These are phyloP conservation scores for Pongo pygmaeus DNA, from an alignment of 2,113 vertebrate species.

Conservation along the genomic window DNA sequence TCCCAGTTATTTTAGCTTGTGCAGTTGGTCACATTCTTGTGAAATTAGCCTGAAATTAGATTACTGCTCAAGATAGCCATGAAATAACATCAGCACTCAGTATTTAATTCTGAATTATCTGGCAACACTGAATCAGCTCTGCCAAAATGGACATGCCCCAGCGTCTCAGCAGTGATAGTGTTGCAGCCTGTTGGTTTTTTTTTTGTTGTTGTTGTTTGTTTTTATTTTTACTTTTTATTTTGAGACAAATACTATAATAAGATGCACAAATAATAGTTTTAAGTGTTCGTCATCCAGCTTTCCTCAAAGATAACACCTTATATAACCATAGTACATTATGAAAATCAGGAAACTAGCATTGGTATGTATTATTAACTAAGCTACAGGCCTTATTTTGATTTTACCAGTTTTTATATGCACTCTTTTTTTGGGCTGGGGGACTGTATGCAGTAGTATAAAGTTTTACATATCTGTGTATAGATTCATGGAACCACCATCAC, in stretches of 20 bases:
- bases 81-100: neutral
- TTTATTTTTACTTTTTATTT: neutral
- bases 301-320: neutral
- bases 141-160: neutral
- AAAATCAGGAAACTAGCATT: neutral
- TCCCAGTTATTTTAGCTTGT: neutral
- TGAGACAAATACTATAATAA: constrained; percentile 23
- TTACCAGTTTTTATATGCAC: neutral
- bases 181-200: neutral
- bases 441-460: neutral
- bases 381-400: neutral
- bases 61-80: neutral
- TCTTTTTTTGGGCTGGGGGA: neutral
- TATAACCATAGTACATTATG: neutral
- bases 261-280: neutral
- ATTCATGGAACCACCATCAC: neutral
- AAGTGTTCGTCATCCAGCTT: neutral
- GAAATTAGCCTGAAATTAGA: constrained; percentile 40
- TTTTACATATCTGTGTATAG: neutral
- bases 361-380: neutral
- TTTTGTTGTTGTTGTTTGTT: neutral
- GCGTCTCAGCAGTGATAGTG: neutral
- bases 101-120: neutral
- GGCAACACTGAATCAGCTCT: neutral
- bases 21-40: constrained; percentile 36